Base-by-base conservation (phyloP, 1,140 invertebrate genomes). In the Batillaria attramentaria region DNA sequence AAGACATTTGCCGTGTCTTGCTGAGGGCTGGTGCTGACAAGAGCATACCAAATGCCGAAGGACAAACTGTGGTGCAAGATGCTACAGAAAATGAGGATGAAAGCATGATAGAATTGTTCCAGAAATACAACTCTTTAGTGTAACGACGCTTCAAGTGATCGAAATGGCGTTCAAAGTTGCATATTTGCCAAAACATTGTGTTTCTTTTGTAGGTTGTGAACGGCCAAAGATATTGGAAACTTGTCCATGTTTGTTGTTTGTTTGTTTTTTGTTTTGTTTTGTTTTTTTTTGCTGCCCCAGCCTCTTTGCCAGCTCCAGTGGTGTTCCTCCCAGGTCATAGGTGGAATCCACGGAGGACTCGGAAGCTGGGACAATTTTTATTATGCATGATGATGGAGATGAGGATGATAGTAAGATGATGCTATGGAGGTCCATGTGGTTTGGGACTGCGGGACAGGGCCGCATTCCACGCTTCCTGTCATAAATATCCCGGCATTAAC, bases 1-100 rank as follows among this genome's bases (percentile, higher is more conserved):
- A 70, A 6, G 68, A 70, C 24, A 46, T 75, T 57, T 62, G 73
- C 79, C 83, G 78, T 35, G 77, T 87, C 35, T 78, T 88, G 16
- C 81, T 88, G 2, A 86, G 82, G 69, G 83, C 84, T 20, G 85
- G 87, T 24, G 84, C 87, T 35, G 78, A 85, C 69, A 87, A 85
- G 68, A 81, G 81, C 31, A 54, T 86, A 16, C 75, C 72, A 3
- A 70, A 70, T 18, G 68, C 10, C 2, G 68, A 70, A 2, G 68
- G 42, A 16, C 42, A 28, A 6, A 31, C 68, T 24, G 68, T 70
- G 24, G 68, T 70, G 28, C 24, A 46, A 6, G 68, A 70, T 31
- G 68, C 68, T 31, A 43, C 10, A 31, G 68, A 70, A 4, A 84
- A 84, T 70, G 85, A 88, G 16, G 87, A 88, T 76, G 85, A 88